A percentile compares a stretch with the other conserved stretches of the same genome.
Conservation (phyloP, 2,888 invertebrate species). For the Malthinus flaveolus region DNA sequence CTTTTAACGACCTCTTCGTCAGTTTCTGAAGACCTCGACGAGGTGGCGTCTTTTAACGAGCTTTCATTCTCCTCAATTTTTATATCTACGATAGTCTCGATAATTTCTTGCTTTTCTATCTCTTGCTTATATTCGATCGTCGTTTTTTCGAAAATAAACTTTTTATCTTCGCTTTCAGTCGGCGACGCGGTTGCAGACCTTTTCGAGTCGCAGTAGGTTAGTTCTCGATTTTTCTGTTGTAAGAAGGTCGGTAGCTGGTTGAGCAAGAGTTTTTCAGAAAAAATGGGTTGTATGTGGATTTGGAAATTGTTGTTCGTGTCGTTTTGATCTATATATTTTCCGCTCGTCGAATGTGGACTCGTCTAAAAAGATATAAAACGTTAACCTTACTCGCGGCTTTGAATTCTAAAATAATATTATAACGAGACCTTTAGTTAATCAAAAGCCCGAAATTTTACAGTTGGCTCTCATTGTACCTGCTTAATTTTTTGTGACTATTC, state of each 20-base stretch:
- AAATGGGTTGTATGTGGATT: neutral
- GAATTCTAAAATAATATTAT: too few relatives aligned
- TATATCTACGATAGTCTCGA: neutral
- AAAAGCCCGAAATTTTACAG: too few relatives aligned
- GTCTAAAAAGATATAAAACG: too few relatives aligned
- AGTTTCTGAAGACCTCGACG: constrained; percentile 1
- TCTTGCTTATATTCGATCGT: neutral
- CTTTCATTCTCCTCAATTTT: constrained; percentile 7
- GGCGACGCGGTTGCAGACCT: constrained; percentile 11
- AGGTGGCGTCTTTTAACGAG: neutral
- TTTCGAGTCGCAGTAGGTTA: neutral
- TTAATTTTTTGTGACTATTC: too few relatives aligned
- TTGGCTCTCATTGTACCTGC: too few relatives aligned
- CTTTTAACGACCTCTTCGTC: constrained; percentile 10
- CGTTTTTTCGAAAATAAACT: constrained; percentile 4
- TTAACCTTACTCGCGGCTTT: too few relatives aligned
- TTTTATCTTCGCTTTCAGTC: constrained; percentile 10
- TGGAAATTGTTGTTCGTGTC: constrained; percentile 47
- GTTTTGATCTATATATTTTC: constrained; percentile 32
- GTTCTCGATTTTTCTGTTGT: neutral
- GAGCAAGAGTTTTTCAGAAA: neutral
- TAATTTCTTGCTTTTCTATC: neutral
- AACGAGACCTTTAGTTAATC: too few relatives aligned
- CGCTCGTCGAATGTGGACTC: neutral
- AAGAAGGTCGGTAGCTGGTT: neutral